phyloP scores from a whole-genome alignment of 2,888 invertebrate species.

The Acheta domesticus region DNA sequence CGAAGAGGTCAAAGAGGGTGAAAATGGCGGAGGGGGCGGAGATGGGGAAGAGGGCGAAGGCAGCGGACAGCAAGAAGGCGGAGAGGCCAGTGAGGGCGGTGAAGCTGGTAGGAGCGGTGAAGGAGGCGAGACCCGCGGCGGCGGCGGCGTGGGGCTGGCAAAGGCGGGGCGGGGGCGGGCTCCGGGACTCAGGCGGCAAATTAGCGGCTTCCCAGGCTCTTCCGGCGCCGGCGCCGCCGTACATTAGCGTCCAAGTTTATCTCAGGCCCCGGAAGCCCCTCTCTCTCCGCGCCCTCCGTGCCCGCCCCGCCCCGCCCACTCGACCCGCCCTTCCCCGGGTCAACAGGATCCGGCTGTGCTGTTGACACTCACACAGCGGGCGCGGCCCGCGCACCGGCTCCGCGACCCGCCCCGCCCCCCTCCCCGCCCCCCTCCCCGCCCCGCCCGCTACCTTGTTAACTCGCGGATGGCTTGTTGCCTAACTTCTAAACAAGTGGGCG shows the following conservation, averaged over 20 bases:
- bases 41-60: no score
- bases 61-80: no score
- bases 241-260: slow-evolving; percentile 5
- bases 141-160: no score
- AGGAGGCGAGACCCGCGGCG: no score
- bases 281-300: no score
- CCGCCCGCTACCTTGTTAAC: background rate
- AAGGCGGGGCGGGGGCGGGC: no score
- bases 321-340: background rate
- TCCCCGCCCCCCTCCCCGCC: background rate
- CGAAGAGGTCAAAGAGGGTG: no score
- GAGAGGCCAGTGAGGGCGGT: no score
- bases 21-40: no score
- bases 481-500: slow-evolving; percentile 9
- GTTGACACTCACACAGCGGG: background rate
- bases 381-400: background rate
- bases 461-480: slow-evolving; percentile 4
- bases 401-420: background rate
- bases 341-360: background rate
- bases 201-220: background rate
- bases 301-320: background rate
- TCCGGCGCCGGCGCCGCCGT: background rate
- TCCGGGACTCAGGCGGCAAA: background rate
- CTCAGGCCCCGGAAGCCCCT: background rate
- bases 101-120: no score